phyloP scores from a whole-genome alignment of 1,140 invertebrate species.

The fruit fly (Drosophila melanogaster) region DNA sequence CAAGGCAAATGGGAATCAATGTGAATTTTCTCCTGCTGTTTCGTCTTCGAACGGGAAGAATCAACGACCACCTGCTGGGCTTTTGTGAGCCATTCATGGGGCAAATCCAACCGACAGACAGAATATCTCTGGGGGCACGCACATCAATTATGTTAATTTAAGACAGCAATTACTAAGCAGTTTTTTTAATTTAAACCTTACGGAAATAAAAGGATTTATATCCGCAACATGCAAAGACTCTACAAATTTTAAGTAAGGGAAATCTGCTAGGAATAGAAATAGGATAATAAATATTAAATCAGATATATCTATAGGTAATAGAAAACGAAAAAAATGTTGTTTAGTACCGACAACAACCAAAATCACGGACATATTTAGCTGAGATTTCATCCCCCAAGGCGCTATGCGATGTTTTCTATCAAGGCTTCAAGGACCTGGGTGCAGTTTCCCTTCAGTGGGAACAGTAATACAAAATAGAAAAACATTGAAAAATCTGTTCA shows the following conservation, averaged over 20 bases:
- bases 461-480: constrained; percentile 9
- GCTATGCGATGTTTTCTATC: constrained; percentile 51
- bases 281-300: constrained; percentile 17
- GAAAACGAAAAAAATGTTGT: not conserved
- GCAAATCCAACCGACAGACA: constrained; percentile 11
- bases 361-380: constrained; percentile 25
- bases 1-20: constrained; percentile 71
- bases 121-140: constrained; percentile 28
- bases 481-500: constrained; percentile 26
- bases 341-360: constrained; percentile 44
- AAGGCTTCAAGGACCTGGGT: constrained; percentile 48
- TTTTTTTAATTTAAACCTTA: constrained; percentile 52
- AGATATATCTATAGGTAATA: not conserved
- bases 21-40: constrained; percentile 37
- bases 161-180: constrained; percentile 65
- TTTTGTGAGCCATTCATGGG: constrained; percentile 39
- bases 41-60: constrained; percentile 18
- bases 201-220: constrained; percentile 26
- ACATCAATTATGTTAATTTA: constrained; percentile 81
- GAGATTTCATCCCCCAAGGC: constrained; percentile 20
- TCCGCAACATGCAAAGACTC: not conserved
- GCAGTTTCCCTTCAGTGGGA: constrained; percentile 37
- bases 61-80: constrained; percentile 68
- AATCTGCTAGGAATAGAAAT: not conserved
- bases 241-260: too few relatives aligned